Conservation (phyloP, 2,113 vertebrate species). For the Oreocharis arfaki region DNA sequence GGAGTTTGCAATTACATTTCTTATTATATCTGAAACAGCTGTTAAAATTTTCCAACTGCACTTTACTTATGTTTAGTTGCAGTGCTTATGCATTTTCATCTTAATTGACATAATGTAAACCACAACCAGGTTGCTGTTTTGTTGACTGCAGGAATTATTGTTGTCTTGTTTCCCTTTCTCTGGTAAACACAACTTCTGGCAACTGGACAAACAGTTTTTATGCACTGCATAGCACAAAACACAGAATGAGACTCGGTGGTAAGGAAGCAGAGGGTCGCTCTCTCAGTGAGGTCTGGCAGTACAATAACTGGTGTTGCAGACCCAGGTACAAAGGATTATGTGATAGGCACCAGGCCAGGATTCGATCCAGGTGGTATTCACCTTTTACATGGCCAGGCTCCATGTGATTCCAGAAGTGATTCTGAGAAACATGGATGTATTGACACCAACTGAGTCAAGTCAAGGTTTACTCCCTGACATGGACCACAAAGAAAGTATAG, state of each 20-base stretch:
- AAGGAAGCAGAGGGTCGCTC: not conserved
- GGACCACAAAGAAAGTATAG: not conserved
- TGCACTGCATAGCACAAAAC: not conserved
- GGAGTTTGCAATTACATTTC: not conserved
- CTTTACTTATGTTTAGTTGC: not conserved
- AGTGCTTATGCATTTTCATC: not conserved
- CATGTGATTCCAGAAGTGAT: not conserved
- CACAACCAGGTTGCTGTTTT: not conserved
- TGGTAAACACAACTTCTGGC: not conserved
- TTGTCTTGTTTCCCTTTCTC: not conserved
- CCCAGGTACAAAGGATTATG: not conserved
- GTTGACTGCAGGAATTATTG: not conserved
- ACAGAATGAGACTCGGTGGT: not conserved
- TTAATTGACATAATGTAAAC: not conserved
- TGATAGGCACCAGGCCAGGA: not conserved
- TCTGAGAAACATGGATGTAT: not conserved
- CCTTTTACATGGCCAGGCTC: not conserved
- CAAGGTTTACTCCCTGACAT: not conserved
- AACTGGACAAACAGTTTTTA: not conserved
- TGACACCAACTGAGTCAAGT: not conserved
- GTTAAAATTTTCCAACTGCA: not conserved
- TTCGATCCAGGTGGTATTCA: not conserved
- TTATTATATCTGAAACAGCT: not conserved
- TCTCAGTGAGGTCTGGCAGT: rapidly evolving
- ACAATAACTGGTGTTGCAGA: not conserved